These are phyloP conservation scores for Callimico goeldii DNA, from an alignment of 2,797 vertebrate genomes.

Conservation along the genomic window DNA sequence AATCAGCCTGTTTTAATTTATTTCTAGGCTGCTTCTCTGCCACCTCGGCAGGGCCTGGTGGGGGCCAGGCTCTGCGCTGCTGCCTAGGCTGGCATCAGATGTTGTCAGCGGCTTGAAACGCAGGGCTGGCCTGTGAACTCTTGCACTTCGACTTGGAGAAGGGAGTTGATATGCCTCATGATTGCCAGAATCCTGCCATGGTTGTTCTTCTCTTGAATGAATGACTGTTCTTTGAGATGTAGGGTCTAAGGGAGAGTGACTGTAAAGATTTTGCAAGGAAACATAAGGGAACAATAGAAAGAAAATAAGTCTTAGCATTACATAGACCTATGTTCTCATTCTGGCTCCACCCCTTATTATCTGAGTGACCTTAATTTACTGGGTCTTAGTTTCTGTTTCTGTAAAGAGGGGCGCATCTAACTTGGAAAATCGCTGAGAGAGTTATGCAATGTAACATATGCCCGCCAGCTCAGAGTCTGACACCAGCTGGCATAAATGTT, in stretches of 20 bases:
- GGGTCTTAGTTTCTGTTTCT: not conserved
- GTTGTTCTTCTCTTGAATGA: not conserved
- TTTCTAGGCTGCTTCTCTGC: not conserved
- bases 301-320: not conserved
- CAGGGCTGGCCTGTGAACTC: not conserved
- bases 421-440: not conserved
- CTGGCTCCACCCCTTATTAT: not conserved
- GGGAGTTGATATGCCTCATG: too few relatives aligned
- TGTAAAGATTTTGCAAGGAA: not conserved
- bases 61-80: fast-evolving
- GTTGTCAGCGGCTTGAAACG: not conserved
- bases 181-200: not conserved
- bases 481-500: not conserved
- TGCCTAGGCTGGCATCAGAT: not conserved
- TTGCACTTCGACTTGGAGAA: not conserved
- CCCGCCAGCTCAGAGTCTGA: not conserved
- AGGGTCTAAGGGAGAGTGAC: not conserved
- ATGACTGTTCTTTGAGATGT: not conserved
- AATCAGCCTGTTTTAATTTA: slow-evolving; percentile 10
- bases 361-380: not conserved
- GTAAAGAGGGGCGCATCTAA: not conserved
- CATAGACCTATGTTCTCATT: not conserved
- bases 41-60: not conserved
- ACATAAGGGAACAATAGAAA: not conserved
- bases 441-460: not conserved